A percentile compares a stretch with the other conserved stretches of the same genome.
These are phyloP conservation scores for Orientallactaga sibirica DNA, from an alignment of 2,797 vertebrate species.

Conservation along the genomic window DNA sequence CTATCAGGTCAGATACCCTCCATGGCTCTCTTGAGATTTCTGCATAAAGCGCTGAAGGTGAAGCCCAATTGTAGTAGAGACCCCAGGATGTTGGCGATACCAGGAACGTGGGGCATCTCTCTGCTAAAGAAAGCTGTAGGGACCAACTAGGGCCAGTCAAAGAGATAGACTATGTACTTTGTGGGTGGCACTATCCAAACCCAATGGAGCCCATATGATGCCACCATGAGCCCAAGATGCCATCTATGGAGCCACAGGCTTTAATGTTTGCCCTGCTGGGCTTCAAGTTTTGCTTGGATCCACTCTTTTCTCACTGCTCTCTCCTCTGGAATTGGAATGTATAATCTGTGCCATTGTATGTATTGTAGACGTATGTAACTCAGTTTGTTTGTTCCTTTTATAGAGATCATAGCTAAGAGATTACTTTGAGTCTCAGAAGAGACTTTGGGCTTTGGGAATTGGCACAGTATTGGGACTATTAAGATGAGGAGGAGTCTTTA, in stretches of 20 bases:
- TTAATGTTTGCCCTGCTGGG: not conserved
- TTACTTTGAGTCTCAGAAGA: not conserved
- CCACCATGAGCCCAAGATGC: not conserved
- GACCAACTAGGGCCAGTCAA: not conserved
- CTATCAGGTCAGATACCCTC: not conserved
- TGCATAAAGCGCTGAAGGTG: not conserved
- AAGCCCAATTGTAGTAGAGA: not conserved
- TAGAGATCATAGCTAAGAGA: not conserved
- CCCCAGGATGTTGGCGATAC: not conserved
- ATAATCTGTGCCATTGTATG: not conserved
- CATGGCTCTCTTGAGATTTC: not conserved
- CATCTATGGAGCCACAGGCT: not conserved
- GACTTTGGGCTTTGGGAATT: not conserved
- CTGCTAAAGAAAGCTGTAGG: not conserved
- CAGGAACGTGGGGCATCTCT: not conserved
- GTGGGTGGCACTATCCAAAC: not conserved
- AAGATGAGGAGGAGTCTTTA: not conserved
- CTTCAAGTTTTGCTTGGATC: not conserved
- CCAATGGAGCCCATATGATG: not conserved
- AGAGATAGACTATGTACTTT: not conserved
- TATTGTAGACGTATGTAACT: not conserved
- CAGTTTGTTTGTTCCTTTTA: not conserved
- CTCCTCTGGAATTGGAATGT: not conserved
- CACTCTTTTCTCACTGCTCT: not conserved
- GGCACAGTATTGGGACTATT: not conserved